Conservation (phyloP, 2,888 invertebrate species). For the Melipona bicolor region DNA sequence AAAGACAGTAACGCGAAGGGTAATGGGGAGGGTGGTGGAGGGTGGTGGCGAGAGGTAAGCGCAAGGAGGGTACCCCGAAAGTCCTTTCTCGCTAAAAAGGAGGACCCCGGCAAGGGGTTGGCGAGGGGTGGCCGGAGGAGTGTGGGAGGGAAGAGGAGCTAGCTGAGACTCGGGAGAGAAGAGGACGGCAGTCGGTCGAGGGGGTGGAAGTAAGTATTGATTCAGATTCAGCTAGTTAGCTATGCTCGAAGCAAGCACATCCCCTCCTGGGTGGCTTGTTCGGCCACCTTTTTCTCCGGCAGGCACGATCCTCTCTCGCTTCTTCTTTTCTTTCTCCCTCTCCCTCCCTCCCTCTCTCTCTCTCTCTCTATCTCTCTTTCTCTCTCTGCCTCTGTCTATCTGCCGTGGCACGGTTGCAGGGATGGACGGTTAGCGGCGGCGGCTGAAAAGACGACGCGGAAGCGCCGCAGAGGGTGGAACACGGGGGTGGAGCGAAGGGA, state of each 20-base stretch:
- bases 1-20: constrained; percentile 26
- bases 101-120: constrained; percentile 29
- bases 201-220: constrained; percentile 81
- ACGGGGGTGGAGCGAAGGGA: constrained; percentile 39
- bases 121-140: constrained; percentile 11
- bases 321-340: constrained; percentile 32
- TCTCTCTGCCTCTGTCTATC: background rate
- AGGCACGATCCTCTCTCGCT: constrained; percentile 48
- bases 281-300: constrained; percentile 61
- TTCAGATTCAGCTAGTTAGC: constrained; percentile 83
- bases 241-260: constrained; percentile 77
- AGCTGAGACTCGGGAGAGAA: constrained; percentile 36
- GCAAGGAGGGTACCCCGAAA: constrained; percentile 54
- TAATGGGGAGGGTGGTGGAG: constrained; percentile 22
- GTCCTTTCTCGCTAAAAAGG: constrained; percentile 60
- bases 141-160: constrained; percentile 33
- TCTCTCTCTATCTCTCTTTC: constrained; percentile 18
- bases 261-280: constrained; percentile 46
- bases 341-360: background rate
- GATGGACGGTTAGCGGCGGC: constrained; percentile 47
- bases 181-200: constrained; percentile 65
- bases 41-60: constrained; percentile 31
- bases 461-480: constrained; percentile 37
- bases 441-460: constrained; percentile 34
- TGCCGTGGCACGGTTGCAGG: constrained; percentile 33